Base-by-base conservation (phyloP, 1,140 invertebrate species). In the Brachionus angularis region DNA sequence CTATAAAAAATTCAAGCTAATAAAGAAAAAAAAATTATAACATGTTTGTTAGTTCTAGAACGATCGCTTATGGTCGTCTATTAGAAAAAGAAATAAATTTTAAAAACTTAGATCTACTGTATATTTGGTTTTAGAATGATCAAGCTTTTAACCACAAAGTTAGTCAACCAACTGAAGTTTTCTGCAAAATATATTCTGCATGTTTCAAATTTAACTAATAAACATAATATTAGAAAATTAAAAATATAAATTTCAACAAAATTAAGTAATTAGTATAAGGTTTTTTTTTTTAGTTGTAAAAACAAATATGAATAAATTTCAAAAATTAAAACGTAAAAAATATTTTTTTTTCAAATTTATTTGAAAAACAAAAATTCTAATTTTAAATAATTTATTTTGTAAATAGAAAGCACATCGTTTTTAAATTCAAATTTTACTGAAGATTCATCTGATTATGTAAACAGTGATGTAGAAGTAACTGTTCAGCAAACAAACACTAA, bases 381-480 rank as follows among this genome's bases (percentile, higher is more conserved):
- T n/a, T n/a, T n/a, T n/a, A n/a, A n/a, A n/a, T n/a, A n/a, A n/a
- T n/a, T n/a, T 42, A 5, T 7, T 7, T 50, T 50, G 7, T 50
- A 7, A 12, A 1, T 44, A 64, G 61, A 64, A 16, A n/a, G 31
- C 42, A 67, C 21, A 8, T 52, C 49, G 23, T 12, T 3, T 52
- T 2, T 67, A 18, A 67, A 67, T 29, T 14, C 62, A 25, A 67
- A 67, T 42, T 50, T 47, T 16, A 67, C 62, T 14, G 62, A 67
- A 36, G 62, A 67, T 27, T 67, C 62, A 14, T 67, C 62, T 5
- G 62, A 67, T 31, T 67, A 33, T 50, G 31, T 67, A 2, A 50
- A 33, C 16, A 67, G 62, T 23, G 62, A 67, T 29, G 44, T 67
- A n/a, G 62, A 67, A 47, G 34, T 67, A 12, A 31, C 31, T 10